Conservation (phyloP, 2,888 invertebrate genomes). For the Amphipyra berbera region DNA sequence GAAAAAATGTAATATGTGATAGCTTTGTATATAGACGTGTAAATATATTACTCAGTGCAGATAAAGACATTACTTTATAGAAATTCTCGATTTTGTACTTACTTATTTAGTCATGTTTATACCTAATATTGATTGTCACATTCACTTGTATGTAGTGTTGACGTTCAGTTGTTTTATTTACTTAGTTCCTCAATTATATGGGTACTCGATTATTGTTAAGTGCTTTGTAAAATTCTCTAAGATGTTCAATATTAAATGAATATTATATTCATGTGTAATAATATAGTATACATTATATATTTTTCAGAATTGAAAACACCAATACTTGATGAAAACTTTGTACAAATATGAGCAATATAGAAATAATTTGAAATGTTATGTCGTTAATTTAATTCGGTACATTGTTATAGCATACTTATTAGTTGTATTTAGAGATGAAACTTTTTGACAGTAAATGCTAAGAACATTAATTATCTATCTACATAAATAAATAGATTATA, state of each 20-base stretch:
- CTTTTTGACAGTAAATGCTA: constrained; percentile 73
- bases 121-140: constrained; percentile 63
- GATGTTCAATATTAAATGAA: constrained; percentile 71
- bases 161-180: constrained; percentile 74
- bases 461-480: constrained; percentile 62
- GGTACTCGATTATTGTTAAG: constrained; percentile 74
- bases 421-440: constrained; percentile 77
- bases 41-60: constrained; percentile 81
- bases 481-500: constrained; percentile 62
- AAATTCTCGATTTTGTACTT: constrained; percentile 85
- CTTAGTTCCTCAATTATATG: constrained; percentile 81
- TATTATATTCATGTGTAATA: constrained; percentile 77
- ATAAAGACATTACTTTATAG: constrained; percentile 78
- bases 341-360: constrained; percentile 90
- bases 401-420: constrained; percentile 83
- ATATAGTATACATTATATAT: constrained; percentile 82
- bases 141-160: constrained; percentile 68
- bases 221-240: constrained; percentile 77
- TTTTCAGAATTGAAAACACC: constrained; percentile 86
- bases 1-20: constrained; percentile 88
- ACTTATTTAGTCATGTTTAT: constrained; percentile 79
- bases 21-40: constrained; percentile 88
- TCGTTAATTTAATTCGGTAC: constrained; percentile 82
- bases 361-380: constrained; percentile 80
- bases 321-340: constrained; percentile 88